A percentile compares a stretch with the other conserved stretches of the same genome.
Evolutionary conservation across 2,113 vertebrate genomes (phyloP).

Genomic region (Mola mola): DNA sequence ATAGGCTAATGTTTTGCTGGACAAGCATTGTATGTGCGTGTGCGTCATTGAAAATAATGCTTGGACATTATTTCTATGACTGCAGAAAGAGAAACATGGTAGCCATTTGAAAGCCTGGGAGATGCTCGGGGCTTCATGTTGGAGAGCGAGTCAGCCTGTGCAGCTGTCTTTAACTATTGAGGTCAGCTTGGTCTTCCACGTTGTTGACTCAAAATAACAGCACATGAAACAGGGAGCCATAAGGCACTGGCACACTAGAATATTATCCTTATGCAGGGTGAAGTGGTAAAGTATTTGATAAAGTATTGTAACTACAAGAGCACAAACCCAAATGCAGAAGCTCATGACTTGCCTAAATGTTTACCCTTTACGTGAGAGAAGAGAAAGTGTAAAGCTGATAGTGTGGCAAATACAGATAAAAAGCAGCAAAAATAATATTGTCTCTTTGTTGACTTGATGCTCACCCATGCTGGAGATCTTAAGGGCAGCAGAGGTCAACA

Average conservation of each 20-base stretch:
- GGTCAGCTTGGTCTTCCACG: conserved; percentile 62
- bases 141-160: conserved; percentile 57
- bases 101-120: conserved; percentile 67
- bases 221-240: conserved; percentile 48
- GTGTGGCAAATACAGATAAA: too few relatives aligned
- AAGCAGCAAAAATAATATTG: too few relatives aligned
- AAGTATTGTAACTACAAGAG: too few relatives aligned
- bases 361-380: background rate
- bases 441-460: conserved; percentile 46
- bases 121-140: conserved; percentile 71
- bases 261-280: conserved; percentile 9
- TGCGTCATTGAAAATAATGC: conserved; percentile 37
- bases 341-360: background rate
- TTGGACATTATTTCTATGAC: conserved; percentile 60
- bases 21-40: conserved; percentile 62
- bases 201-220: conserved; percentile 51
- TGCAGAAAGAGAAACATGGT: conserved; percentile 64
- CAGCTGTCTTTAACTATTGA: conserved; percentile 76
- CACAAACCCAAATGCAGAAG: too few relatives aligned
- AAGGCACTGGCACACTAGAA: conserved; percentile 31
- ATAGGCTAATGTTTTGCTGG: conserved; percentile 74
- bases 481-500: conserved; percentile 47
- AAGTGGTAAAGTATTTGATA: background rate
- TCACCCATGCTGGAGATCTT: conserved; percentile 51
- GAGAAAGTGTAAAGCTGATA: background rate